phyloP scores from a whole-genome alignment of 2,113 vertebrate genomes.

The Alethe castanea region DNA sequence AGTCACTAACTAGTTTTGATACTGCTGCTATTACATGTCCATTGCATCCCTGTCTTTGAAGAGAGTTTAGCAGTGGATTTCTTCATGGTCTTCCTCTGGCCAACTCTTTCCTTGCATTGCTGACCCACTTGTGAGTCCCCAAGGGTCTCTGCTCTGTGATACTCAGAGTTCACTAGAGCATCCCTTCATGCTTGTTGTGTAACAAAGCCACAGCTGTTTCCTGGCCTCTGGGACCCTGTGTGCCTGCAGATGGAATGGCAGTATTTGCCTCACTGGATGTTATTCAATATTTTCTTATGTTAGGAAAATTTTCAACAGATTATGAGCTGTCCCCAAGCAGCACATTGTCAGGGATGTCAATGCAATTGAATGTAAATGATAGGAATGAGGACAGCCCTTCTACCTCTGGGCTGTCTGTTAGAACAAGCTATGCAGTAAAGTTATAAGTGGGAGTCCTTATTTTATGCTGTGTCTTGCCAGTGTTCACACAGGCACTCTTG shows the following conservation, averaged over 20 bases:
- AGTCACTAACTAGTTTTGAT: background rate
- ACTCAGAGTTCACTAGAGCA: background rate
- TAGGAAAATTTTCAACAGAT: background rate
- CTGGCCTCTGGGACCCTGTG: constrained; percentile 1
- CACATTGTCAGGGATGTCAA: background rate
- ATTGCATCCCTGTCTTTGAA: background rate
- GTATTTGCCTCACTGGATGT: constrained; percentile 3
- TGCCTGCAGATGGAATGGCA: background rate
- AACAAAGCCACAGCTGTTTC: constrained; percentile 37
- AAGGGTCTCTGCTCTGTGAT: background rate
- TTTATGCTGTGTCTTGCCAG: background rate
- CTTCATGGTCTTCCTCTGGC: background rate
- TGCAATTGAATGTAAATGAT: background rate
- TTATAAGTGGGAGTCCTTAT: background rate
- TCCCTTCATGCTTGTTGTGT: background rate
- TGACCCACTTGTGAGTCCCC: background rate
- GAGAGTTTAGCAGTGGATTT: background rate
- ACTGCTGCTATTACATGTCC: background rate
- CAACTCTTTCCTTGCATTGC: background rate
- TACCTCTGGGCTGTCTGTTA: background rate
- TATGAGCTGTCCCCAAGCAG: constrained; percentile 22
- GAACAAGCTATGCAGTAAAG: background rate
- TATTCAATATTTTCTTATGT: constrained; percentile 15
- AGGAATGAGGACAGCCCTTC: background rate
- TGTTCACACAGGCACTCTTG: background rate